These are phyloP conservation scores for Miniopterus natalensis DNA, from an alignment of 2,113 vertebrate species.

Conservation along the genomic window DNA sequence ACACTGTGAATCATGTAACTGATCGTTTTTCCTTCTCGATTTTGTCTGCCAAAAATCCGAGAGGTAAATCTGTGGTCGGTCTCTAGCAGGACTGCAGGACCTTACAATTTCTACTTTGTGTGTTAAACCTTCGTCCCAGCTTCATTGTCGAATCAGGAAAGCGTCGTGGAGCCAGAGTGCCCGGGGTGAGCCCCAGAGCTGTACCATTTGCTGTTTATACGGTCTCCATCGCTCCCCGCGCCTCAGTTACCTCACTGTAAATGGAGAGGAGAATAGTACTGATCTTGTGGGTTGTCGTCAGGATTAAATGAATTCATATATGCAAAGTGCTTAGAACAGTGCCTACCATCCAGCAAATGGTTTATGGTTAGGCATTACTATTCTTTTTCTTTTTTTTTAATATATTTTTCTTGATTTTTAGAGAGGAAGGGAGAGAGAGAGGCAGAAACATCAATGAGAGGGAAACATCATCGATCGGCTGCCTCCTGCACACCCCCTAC, in stretches of 20 bases:
- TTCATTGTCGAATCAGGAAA: conserved; percentile 52
- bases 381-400: not conserved
- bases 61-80: conserved; percentile 71
- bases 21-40: conserved; percentile 48
- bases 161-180: not conserved
- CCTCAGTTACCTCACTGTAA: not conserved
- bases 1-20: conserved; percentile 62
- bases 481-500: no score
- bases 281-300: not conserved
- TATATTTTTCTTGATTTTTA: no score
- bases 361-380: not conserved
- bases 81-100: conserved; percentile 20
- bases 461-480: no score
- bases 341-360: not conserved
- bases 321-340: not conserved
- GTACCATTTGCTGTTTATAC: not conserved
- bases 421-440: no score
- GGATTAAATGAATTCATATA: not conserved
- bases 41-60: conserved; percentile 79
- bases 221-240: not conserved
- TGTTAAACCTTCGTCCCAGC: conserved; percentile 6
- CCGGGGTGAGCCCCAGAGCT: not conserved
- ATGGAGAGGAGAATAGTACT: not conserved
- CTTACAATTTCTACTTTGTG: conserved; percentile 62
- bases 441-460: no score